Base-by-base conservation (phyloP, 2,113 vertebrate genomes). In the Ariopsis seemanni region DNA sequence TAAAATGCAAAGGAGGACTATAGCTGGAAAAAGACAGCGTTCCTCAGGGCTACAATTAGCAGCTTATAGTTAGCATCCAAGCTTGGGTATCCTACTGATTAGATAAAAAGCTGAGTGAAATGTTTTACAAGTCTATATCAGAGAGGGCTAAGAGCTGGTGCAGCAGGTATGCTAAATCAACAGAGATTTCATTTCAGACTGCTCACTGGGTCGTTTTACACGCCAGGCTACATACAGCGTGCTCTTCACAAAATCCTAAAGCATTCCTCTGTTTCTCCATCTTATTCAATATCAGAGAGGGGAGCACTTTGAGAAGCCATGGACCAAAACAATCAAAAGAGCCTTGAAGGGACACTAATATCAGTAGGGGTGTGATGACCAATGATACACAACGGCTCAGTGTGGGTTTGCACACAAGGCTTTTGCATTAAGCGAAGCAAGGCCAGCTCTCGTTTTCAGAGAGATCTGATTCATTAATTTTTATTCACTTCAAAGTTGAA, bases 11-110 rank as follows among this genome's bases (percentile, higher is more conserved):
- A 79, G 80, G 80, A 86, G 71, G 63, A 52, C 17, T 78, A 25
- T n/a, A 48, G 15, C 34, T 78, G 42, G 75, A 71, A 55, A 53
- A 10, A 55, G 52, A 55, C 52, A 10, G 22, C 12, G 17, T 58
- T 80, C 78, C 55, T 80, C 17, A 11, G 53, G 78, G 78, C 58
- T 42, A 69, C 79, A 89, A 86, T 89, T 86, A 86, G 71, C 57
- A 27, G 27, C 27, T 30, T 58, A 79, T 10, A 63, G 71, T 83
- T 12, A 88, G 67, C 78, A 62, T 79, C 83, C 77, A n/a, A 42
- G 78, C 75, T 30, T n/a, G 27, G 52, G 52, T 25, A 58, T n/a
- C 4, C 9, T n/a, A 71, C 67, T 48, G 34, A 48, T 63, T 48
- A 20, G 14, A 60, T 25, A 52, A 22, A 71, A 48, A 27, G 65